phyloP scores from a whole-genome alignment of 1,140 invertebrate species.

The Daktulosphaira vitifoliae region DNA sequence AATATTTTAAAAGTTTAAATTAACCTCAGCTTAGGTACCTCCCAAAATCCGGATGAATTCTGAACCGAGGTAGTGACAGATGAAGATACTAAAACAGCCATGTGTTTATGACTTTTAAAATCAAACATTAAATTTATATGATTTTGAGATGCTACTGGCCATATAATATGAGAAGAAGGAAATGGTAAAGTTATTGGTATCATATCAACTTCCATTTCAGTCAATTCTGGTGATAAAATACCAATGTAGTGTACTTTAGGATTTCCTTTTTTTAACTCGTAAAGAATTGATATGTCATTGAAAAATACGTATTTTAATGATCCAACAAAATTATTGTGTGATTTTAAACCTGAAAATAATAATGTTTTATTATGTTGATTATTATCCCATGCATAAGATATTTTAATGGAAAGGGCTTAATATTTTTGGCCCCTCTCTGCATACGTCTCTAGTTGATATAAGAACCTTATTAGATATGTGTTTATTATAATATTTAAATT shows the following conservation, averaged over 20 bases:
- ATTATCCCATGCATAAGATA: no score
- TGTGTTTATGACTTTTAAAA: constrained; percentile 74
- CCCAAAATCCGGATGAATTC: constrained; percentile 69
- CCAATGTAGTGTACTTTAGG: constrained; percentile 75
- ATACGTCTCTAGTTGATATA: no score
- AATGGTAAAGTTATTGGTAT: constrained; percentile 89
- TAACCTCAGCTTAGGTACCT: constrained; percentile 60
- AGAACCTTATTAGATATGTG: no score
- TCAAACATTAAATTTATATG: constrained; percentile 70
- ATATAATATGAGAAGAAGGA: constrained; percentile 76
- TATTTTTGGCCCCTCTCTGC: no score
- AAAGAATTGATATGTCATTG: constrained; percentile 82
- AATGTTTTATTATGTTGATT: no score
- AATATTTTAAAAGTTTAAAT: neutral
- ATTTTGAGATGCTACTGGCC: constrained; percentile 61
- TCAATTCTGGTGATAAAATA: constrained; percentile 69
- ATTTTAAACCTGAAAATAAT: constrained; percentile 45
- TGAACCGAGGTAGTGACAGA: constrained; percentile 56
- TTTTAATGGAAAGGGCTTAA: no score
- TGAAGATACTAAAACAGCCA: constrained; percentile 75
- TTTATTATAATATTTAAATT: no score
- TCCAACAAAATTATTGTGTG: constrained; percentile 59
- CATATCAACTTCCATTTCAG: constrained; percentile 71
- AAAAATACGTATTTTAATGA: constrained; percentile 86
- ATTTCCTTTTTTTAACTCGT: constrained; percentile 70